Evolutionary conservation across 2,797 vertebrate species (phyloP).

Genomic region (Chelonia mydas): DNA sequence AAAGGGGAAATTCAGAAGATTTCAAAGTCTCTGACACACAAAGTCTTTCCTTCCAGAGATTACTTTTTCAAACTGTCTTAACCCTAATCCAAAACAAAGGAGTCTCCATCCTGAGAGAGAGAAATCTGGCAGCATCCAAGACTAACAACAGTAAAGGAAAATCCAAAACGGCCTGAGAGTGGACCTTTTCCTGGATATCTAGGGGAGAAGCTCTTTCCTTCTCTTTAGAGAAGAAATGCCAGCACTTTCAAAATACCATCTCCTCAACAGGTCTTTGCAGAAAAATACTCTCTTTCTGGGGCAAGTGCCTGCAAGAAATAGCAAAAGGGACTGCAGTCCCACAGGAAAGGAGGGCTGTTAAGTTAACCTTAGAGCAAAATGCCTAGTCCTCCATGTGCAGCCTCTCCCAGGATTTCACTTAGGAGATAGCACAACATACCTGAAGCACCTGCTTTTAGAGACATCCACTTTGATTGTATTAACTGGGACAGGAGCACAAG

Average conservation of each 20-base stretch:
- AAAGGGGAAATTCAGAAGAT: not conserved
- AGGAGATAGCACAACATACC: not conserved
- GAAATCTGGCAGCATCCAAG: not conserved
- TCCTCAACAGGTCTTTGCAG: not conserved
- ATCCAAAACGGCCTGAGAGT: not conserved
- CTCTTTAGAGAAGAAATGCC: not conserved
- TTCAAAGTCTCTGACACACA: not conserved
- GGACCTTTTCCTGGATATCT: not conserved
- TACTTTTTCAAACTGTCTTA: not conserved
- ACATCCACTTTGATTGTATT: not conserved
- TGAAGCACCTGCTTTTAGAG: not conserved
- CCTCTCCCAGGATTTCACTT: not conserved
- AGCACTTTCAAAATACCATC: not conserved
- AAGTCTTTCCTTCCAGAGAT: not conserved
- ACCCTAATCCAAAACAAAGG: not conserved
- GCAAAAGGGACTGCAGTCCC: not conserved
- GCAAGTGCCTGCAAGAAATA: not conserved
- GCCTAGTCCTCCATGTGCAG: rapidly evolving
- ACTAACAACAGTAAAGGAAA: too few relatives aligned
- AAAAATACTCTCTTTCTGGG: not conserved
- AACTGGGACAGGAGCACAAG: not conserved
- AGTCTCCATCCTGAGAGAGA: not conserved
- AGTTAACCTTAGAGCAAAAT: not conserved
- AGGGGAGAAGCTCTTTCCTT: not conserved
- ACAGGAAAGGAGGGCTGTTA: too few relatives aligned